These are phyloP conservation scores for Rhagium mordax DNA, from an alignment of 2,888 invertebrate species.

Conservation along the genomic window DNA sequence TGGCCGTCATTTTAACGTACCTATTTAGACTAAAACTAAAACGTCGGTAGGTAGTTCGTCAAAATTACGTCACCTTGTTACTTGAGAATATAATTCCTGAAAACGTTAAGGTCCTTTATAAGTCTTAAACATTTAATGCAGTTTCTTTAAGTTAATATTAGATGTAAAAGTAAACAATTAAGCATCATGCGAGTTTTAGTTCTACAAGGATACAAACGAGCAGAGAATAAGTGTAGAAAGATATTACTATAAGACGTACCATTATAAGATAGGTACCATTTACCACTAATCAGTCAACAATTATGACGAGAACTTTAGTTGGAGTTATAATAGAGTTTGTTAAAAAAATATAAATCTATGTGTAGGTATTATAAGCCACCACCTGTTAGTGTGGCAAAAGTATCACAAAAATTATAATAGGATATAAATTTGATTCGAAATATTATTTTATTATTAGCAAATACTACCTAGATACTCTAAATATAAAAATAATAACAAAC, in stretches of 20 bases:
- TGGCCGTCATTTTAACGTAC: too few species aligned
- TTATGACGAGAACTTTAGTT: not conserved
- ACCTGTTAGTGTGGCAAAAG: not conserved
- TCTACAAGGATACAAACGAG: not conserved
- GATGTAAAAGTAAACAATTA: not conserved
- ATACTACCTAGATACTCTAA: not conserved
- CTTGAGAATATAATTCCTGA: too few species aligned
- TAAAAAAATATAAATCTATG: not conserved
- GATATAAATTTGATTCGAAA: not conserved
- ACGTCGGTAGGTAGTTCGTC: too few species aligned
- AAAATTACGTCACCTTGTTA: too few species aligned
- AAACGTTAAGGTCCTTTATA: not conserved
- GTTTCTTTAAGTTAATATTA: not conserved
- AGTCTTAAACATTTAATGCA: not conserved
- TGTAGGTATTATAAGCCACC: not conserved
- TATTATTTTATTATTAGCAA: not conserved
- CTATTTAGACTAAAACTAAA: too few species aligned
- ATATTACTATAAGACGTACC: not conserved
- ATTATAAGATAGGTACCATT: conserved; percentile 23
- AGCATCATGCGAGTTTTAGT: not conserved
- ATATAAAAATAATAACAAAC: not conserved
- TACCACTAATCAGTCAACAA: conserved; percentile 16
- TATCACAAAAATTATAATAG: conserved; percentile 4
- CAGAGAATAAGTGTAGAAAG: not conserved
- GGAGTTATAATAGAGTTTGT: not conserved